Percentiles rank a stretch among this genome's conserved stretches.
Conservation (phyloP, 1,140 invertebrate genomes). For the Chironomus striatipennis region DNA sequence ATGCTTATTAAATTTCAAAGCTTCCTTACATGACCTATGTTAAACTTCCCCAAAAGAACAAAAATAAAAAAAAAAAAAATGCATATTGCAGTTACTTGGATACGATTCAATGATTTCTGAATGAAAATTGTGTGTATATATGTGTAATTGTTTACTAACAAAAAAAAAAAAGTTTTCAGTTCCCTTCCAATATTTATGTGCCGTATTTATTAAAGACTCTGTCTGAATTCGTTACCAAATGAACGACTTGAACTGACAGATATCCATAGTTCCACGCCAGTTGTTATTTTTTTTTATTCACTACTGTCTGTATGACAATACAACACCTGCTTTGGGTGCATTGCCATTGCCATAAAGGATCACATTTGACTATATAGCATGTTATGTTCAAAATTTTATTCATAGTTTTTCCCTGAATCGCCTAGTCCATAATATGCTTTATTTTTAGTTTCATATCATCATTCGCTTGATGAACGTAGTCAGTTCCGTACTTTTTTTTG, state of each 20-base stretch:
- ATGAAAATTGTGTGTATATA: background rate
- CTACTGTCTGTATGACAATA: background rate
- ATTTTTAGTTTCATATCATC: too few species aligned
- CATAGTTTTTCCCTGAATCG: too few species aligned
- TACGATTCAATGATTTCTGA: slow-evolving; percentile 3
- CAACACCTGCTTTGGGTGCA: background rate
- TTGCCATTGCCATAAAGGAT: too few species aligned
- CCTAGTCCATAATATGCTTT: too few species aligned
- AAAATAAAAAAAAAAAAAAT: background rate
- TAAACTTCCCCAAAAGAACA: background rate
- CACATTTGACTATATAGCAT: too few species aligned
- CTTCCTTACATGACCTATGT: background rate
- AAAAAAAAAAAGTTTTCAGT: background rate
- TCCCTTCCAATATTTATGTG: background rate
- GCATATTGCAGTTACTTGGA: background rate
- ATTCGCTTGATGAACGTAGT: too few species aligned
- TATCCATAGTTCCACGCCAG: background rate
- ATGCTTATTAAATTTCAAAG: background rate
- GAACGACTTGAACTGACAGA: background rate
- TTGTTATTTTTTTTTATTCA: background rate
- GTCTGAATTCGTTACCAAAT: background rate
- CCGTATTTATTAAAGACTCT: background rate
- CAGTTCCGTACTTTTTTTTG: too few species aligned
- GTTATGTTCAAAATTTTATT: too few species aligned
- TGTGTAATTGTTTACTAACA: background rate